A percentile compares a stretch with the other conserved stretches of the same genome.
Conservation (phyloP, 2,797 vertebrate species). For the Peromyscus attwateri region DNA sequence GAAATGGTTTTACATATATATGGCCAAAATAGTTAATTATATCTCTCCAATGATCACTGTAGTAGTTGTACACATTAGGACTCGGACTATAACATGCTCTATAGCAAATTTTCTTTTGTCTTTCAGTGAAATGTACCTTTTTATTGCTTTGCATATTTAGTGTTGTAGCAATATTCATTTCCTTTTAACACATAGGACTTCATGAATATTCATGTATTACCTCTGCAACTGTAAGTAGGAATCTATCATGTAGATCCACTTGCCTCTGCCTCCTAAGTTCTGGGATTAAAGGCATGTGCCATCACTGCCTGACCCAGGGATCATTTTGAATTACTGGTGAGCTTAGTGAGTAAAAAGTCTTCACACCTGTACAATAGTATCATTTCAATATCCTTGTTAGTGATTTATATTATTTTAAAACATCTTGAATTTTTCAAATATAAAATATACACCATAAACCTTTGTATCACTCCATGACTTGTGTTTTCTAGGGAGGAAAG, state of each 20-base stretch:
- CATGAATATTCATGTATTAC: not conserved
- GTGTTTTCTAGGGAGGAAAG: not conserved
- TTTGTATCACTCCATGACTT: not conserved
- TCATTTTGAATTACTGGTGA: not conserved
- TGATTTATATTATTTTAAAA: not conserved
- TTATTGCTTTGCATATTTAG: not conserved
- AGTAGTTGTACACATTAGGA: not conserved
- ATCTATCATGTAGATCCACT: not conserved
- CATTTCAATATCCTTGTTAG: not conserved
- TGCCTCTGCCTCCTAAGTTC: not conserved
- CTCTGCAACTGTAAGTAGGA: not conserved
- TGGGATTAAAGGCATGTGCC: not conserved
- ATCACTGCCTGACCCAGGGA: not conserved
- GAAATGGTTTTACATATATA: not conserved
- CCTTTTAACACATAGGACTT: not conserved
- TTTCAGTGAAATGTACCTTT: not conserved
- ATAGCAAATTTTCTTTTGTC: not conserved
- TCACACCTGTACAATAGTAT: not conserved
- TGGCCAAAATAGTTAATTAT: not conserved
- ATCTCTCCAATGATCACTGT: not conserved
- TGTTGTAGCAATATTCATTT: slow-evolving; percentile 4
- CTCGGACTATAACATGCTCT: not conserved
- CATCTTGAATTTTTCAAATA: not conserved
- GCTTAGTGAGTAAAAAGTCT: not conserved
- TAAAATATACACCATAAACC: not conserved